Percentiles rank a stretch among this genome's conserved stretches.
These are phyloP conservation scores for Parnassius orleans DNA, from an alignment of 2,888 invertebrate genomes.

Conservation along the genomic window DNA sequence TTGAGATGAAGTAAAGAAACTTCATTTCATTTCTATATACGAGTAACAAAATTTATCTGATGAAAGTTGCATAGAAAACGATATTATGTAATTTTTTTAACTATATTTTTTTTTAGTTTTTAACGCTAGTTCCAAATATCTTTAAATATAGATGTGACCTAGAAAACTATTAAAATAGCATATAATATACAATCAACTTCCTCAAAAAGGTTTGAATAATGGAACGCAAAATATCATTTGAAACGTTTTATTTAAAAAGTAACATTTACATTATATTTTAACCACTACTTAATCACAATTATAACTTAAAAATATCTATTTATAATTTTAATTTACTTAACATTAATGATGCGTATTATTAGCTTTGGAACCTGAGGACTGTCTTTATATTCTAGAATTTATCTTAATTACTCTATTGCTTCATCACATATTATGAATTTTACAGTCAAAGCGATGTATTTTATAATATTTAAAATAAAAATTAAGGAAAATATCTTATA, in stretches of 20 bases:
- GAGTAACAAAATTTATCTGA: too few relatives aligned
- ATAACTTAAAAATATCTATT: conserved; percentile 42
- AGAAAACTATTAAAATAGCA: too few relatives aligned
- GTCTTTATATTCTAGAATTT: conserved; percentile 28
- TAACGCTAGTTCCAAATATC: too few relatives aligned
- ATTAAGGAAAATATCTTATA: too few relatives aligned
- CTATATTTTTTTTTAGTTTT: too few relatives aligned
- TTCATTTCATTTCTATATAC: too few relatives aligned
- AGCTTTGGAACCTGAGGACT: conserved; percentile 63
- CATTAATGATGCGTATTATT: conserved; percentile 37
- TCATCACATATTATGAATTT: background rate
- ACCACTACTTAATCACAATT: conserved; percentile 55
- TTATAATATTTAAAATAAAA: background rate
- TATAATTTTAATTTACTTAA: conserved; percentile 31
- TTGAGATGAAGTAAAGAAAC: too few relatives aligned
- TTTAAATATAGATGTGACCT: too few relatives aligned
- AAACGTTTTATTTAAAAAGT: conserved; percentile 43
- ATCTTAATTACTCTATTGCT: conserved; percentile 2
- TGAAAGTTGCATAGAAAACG: too few relatives aligned
- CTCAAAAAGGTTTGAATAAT: background rate
- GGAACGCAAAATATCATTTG: conserved; percentile 30
- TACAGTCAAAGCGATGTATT: conserved; percentile 4
- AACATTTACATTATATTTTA: conserved; percentile 40
- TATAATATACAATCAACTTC: too few relatives aligned
- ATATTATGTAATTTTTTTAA: too few relatives aligned